Evolutionary conservation across 2,113 vertebrate genomes (phyloP).

Genomic region (Amphiprion percula): DNA sequence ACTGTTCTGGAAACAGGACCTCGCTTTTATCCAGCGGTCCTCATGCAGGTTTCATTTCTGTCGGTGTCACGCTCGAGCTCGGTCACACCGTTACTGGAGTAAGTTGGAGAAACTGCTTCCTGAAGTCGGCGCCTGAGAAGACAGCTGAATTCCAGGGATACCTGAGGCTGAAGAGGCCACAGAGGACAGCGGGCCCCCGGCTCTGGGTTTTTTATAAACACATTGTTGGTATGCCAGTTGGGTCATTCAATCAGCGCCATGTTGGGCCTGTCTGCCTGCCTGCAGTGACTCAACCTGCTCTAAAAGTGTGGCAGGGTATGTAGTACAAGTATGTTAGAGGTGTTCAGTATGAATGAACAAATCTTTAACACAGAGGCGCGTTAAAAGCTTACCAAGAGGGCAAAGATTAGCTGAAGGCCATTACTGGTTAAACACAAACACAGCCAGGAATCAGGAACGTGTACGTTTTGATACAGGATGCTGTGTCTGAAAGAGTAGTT

Average conservation of each 20-base stretch:
- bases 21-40: slow-evolving; percentile 5
- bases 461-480: background rate
- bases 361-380: background rate
- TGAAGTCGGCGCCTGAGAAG: slow-evolving; percentile 16
- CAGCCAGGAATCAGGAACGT: background rate
- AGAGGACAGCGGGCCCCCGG: slow-evolving; percentile 33
- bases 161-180: slow-evolving; percentile 30
- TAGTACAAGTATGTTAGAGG: slow-evolving; percentile 11
- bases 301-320: slow-evolving; percentile 57
- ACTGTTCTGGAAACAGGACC: slow-evolving; percentile 70
- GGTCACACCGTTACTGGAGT: background rate
- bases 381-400: background rate
- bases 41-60: background rate
- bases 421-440: background rate
- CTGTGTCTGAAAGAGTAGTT: too few species aligned
- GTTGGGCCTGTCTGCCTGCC: slow-evolving; percentile 45
- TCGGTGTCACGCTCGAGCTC: slow-evolving; percentile 5
- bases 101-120: slow-evolving; percentile 31
- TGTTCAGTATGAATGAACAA: background rate
- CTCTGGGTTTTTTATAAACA: slow-evolving; percentile 74
- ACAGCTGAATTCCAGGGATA: slow-evolving; percentile 59
- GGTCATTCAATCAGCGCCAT: slow-evolving; percentile 75
- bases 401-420: background rate
- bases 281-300: slow-evolving; percentile 61
- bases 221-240: slow-evolving; percentile 79